Evolutionary conservation across 64 coral and sea anemone species (phyloP).

Genomic region (Montipora capricornis): DNA sequence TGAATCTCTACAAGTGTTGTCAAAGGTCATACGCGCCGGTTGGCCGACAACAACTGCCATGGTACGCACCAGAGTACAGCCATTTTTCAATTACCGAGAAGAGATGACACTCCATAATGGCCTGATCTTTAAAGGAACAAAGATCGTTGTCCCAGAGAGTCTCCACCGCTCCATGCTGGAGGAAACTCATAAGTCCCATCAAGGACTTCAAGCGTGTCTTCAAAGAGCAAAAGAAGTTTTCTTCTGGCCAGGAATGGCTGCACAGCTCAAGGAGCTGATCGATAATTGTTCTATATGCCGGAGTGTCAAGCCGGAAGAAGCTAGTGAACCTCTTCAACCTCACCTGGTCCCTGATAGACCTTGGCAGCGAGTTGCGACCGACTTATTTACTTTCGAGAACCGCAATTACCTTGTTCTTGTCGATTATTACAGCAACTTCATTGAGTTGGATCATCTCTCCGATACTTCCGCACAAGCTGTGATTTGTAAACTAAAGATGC

Average conservation of each 20-base stretch:
- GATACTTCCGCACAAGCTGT: neutral
- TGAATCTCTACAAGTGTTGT: slow-evolving; percentile 19
- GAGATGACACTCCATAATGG: slow-evolving; percentile 66
- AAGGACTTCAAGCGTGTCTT: slow-evolving; percentile 39
- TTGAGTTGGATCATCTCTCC: neutral
- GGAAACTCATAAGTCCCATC: slow-evolving; percentile 63
- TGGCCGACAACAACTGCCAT: slow-evolving; percentile 37
- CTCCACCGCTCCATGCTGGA: slow-evolving; percentile 38
- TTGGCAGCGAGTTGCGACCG: slow-evolving; percentile 57
- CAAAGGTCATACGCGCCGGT: neutral
- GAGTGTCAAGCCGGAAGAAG: slow-evolving; percentile 50
- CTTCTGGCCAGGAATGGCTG: slow-evolving; percentile 69
- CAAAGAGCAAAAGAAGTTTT: neutral
- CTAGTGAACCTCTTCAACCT: slow-evolving; percentile 61
- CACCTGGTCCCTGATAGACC: slow-evolving; percentile 33
- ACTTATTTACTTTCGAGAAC: slow-evolving; percentile 36
- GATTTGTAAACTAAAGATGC: neutral
- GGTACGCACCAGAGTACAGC: neutral
- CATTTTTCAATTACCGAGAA: slow-evolving; percentile 53
- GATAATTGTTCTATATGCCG: slow-evolving; percentile 53
- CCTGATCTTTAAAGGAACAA: slow-evolving; percentile 60
- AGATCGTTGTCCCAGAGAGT: slow-evolving; percentile 51
- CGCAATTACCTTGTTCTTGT: slow-evolving; percentile 25
- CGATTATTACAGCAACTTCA: slow-evolving; percentile 23
- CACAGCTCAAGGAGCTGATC: slow-evolving; percentile 54